phyloP scores from a whole-genome alignment of 2,797 vertebrate genomes.

The Macrochelys suwanniensis region DNA sequence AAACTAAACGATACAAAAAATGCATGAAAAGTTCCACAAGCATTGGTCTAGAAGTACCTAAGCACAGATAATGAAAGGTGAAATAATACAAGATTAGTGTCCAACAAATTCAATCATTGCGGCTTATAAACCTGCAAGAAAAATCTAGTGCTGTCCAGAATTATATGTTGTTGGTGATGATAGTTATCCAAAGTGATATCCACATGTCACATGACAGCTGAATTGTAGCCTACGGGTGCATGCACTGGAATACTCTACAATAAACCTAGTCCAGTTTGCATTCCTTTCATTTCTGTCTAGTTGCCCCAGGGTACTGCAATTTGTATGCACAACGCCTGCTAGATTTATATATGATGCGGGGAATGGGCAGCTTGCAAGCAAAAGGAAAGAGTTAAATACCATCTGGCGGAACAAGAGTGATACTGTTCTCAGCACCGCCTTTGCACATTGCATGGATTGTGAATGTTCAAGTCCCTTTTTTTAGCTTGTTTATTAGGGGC shows the following conservation, averaged over 20 bases:
- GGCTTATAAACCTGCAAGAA: slow-evolving; percentile 23
- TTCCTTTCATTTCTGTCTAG: slow-evolving; percentile 77
- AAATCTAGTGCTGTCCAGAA: not conserved
- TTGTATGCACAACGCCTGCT: slow-evolving; percentile 65
- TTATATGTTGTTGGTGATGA: slow-evolving; percentile 25
- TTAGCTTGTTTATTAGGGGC: slow-evolving; percentile 38
- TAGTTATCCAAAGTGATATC: not conserved
- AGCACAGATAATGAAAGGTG: not conserved
- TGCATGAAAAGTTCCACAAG: not conserved
- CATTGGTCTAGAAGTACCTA: not conserved
- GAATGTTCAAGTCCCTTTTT: slow-evolving; percentile 35
- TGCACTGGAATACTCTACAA: slow-evolving; percentile 38
- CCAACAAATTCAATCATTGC: not conserved
- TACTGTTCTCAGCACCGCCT: slow-evolving; percentile 60
- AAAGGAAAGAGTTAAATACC: slow-evolving; percentile 54
- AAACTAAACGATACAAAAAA: not conserved
- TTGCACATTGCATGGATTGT: not conserved
- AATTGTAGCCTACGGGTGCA: slow-evolving; percentile 12
- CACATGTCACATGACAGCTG: slow-evolving; percentile 35
- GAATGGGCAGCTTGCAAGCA: slow-evolving; percentile 60
- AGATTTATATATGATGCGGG: slow-evolving; percentile 65
- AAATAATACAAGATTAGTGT: not conserved
- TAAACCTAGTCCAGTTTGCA: slow-evolving; percentile 46
- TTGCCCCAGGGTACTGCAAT: slow-evolving; percentile 72
- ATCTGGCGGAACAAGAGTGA: slow-evolving; percentile 56